Evolutionary conservation across 1,140 invertebrate species (phyloP).

Genomic region (Notospermus geniculatus): DNA sequence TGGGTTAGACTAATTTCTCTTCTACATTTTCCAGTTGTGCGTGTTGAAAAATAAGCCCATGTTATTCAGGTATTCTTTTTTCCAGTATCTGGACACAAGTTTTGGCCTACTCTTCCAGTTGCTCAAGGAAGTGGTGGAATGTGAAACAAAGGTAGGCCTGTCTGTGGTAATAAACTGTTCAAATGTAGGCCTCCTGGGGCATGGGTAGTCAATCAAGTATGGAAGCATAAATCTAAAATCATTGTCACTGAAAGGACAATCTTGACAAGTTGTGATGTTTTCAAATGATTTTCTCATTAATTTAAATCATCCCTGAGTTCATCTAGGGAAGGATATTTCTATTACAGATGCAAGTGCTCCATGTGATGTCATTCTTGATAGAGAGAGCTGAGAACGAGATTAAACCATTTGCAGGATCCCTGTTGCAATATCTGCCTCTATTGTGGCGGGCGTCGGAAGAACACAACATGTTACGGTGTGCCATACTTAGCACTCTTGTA

Average conservation of each 20-base stretch:
- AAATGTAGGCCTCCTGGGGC: too few species aligned
- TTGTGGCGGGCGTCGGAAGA: conserved; percentile 84
- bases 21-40: too few species aligned
- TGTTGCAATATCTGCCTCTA: conserved; percentile 79
- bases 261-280: too few species aligned
- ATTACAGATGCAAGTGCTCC: conserved; percentile 80
- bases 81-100: conserved; percentile 73
- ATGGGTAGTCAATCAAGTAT: too few species aligned
- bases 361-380: conserved; percentile 85
- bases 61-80: too few species aligned
- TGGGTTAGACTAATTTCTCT: too few species aligned
- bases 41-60: too few species aligned
- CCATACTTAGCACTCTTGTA: conserved; percentile 82
- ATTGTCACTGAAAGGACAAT: too few species aligned
- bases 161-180: too few species aligned
- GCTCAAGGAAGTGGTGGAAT: conserved; percentile 83
- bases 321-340: not conserved
- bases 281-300: too few species aligned
- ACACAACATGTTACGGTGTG: conserved; percentile 88
- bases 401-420: conserved; percentile 64
- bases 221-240: too few species aligned
- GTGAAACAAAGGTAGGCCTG: conserved; percentile 79
- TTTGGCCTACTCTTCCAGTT: conserved; percentile 80
- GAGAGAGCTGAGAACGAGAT: conserved; percentile 78
- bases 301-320: too few species aligned